A percentile compares a stretch with the other conserved stretches of the same genome.
Conservation (phyloP, 2,797 vertebrate genomes). For the Mormyrops boulengeri region DNA sequence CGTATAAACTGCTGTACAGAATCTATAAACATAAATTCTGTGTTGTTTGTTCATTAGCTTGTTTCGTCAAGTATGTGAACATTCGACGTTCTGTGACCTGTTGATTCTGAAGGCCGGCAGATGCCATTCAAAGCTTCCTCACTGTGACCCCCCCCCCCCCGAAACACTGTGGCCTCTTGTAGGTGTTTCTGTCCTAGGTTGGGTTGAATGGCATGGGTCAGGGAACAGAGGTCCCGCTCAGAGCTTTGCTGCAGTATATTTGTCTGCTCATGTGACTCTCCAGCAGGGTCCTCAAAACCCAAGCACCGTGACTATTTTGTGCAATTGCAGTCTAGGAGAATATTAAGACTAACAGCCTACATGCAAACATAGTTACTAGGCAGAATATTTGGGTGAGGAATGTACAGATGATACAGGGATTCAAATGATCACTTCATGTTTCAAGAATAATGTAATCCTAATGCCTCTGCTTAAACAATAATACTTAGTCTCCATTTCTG, state of each 20-base stretch:
- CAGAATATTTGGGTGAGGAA: neutral
- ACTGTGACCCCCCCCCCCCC: slow-evolving; percentile 49
- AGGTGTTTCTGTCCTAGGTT: slow-evolving; percentile 64
- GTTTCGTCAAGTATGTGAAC: slow-evolving; percentile 69
- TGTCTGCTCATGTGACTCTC: slow-evolving; percentile 42
- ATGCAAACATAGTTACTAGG: neutral
- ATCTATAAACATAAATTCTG: slow-evolving; percentile 58
- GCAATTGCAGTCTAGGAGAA: neutral
- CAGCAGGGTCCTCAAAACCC: slow-evolving; percentile 43
- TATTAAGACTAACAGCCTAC: neutral
- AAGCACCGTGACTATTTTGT: neutral
- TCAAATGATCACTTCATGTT: neutral
- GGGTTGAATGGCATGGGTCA: slow-evolving; percentile 68
- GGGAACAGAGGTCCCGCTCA: slow-evolving; percentile 31
- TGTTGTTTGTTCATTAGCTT: slow-evolving; percentile 71
- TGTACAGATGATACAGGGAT: neutral
- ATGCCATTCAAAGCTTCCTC: slow-evolving; percentile 68
- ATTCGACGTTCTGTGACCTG: slow-evolving; percentile 62
- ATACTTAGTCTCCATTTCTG: neutral
- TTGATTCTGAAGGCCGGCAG: slow-evolving; percentile 66
- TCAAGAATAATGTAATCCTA: neutral
- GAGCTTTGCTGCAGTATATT: slow-evolving; percentile 63
- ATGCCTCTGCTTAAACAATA: neutral
- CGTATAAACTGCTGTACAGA: slow-evolving; percentile 28
- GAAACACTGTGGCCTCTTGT: slow-evolving; percentile 68